Conservation (phyloP, 2,113 vertebrate species). For the Erythrocebus patas region DNA sequence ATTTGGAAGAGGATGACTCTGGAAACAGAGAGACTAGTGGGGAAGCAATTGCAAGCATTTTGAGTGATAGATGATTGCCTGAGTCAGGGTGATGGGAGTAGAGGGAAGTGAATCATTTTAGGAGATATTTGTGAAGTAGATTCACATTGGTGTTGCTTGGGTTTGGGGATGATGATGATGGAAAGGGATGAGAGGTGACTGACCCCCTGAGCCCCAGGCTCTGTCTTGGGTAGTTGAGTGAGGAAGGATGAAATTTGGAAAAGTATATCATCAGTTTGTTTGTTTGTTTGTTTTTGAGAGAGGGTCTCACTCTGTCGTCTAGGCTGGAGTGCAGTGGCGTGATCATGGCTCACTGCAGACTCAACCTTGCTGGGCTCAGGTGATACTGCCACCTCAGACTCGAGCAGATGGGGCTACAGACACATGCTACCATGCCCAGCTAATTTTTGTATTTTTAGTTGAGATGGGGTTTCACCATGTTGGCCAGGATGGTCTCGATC, state of each 20-base stretch:
- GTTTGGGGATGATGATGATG: background rate
- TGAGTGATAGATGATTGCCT: background rate
- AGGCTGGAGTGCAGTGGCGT: no score
- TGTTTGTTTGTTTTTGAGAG: no score
- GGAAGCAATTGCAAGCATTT: background rate
- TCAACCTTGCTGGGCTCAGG: no score
- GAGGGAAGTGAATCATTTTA: background rate
- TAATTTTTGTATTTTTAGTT: no score
- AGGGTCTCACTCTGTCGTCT: no score
- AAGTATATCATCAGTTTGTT: background rate
- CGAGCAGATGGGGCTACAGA: no score
- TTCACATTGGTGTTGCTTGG: background rate
- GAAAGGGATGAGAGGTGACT: background rate
- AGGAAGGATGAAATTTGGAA: background rate
- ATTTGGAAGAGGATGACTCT: background rate
- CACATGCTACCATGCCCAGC: accelerated
- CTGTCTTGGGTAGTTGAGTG: background rate
- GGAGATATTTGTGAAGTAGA: background rate
- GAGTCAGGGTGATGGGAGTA: background rate
- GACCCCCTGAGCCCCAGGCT: background rate
- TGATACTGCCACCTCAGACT: no score
- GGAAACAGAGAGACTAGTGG: background rate
- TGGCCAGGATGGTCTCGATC: no score
- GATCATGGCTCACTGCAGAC: no score
- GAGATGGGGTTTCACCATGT: no score